A percentile compares a stretch with the other conserved stretches of the same genome.
Evolutionary conservation across 2,113 vertebrate genomes (phyloP).

Genomic region (Nettapus auritus): DNA sequence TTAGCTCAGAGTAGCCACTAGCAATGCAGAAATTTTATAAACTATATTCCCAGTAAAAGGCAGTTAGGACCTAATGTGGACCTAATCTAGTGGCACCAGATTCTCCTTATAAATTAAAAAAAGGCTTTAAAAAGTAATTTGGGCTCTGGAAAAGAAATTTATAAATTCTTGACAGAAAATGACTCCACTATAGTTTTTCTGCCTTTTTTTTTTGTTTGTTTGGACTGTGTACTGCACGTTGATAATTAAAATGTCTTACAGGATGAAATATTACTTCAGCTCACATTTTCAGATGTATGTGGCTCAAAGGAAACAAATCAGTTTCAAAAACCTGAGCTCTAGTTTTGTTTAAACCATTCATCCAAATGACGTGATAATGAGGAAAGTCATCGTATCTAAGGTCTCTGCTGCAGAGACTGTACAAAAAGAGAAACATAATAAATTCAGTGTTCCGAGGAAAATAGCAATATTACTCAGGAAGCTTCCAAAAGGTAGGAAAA

Average conservation of each 20-base stretch:
- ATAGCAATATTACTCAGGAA: background rate
- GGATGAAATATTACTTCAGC: background rate
- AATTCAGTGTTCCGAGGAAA: background rate
- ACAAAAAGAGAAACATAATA: background rate
- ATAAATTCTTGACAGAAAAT: background rate
- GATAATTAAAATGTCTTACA: background rate
- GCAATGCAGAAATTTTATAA: background rate
- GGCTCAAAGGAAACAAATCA: rapidly evolving
- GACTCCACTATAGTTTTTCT: background rate
- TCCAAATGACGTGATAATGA: background rate
- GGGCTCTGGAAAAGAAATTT: background rate
- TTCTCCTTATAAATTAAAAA: background rate
- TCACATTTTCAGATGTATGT: background rate
- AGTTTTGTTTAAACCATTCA: background rate
- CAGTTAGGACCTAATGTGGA: background rate
- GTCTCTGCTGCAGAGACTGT: background rate
- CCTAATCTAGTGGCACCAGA: background rate
- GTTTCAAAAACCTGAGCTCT: background rate
- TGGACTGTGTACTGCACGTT: background rate
- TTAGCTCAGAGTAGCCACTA: background rate
- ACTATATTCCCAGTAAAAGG: background rate
- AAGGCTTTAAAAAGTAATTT: background rate
- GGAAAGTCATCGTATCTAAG: background rate
- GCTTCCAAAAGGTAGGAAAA: background rate
- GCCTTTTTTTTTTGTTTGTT: background rate